Evolutionary conservation across 1,140 invertebrate species (phyloP).

Genomic region (Samia ricini): DNA sequence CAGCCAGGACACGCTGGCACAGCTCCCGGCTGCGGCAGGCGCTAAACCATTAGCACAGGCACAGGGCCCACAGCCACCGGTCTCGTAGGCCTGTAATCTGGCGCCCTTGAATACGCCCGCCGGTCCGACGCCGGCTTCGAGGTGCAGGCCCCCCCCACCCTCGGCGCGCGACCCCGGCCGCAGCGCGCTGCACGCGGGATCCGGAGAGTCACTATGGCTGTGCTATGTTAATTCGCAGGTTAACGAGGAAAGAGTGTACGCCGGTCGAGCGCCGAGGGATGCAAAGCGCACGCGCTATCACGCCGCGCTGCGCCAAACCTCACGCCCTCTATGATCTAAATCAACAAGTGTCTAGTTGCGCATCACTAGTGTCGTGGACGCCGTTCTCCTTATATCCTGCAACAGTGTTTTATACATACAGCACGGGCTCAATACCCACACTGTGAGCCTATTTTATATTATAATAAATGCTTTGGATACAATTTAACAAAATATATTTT

Average conservation of each 20-base stretch:
- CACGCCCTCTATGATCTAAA: slow-evolving; percentile 16
- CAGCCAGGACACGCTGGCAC: slow-evolving; percentile 90
- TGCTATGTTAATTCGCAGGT: slow-evolving; percentile 70
- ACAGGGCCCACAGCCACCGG: slow-evolving; percentile 69
- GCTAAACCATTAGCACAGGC: slow-evolving; percentile 59
- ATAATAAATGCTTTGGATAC: slow-evolving; percentile 49
- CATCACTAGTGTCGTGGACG: slow-evolving; percentile 24
- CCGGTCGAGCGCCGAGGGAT: slow-evolving; percentile 45
- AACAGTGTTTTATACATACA: slow-evolving; percentile 1
- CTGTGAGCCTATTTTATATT: slow-evolving; percentile 28
- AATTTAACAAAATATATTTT: slow-evolving; percentile 60
- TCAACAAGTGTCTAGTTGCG: slow-evolving; percentile 28
- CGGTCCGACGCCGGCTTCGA: slow-evolving; percentile 28
- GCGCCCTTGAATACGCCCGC: slow-evolving; percentile 35
- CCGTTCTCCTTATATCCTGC: slow-evolving; percentile 1
- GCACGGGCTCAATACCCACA: slow-evolving; percentile 11
- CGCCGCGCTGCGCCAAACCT: slow-evolving; percentile 19
- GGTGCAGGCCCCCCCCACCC: slow-evolving; percentile 41
- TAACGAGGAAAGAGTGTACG: slow-evolving; percentile 42
- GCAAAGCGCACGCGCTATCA: slow-evolving; percentile 24
- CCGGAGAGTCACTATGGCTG: slow-evolving; percentile 61
- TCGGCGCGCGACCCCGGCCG: slow-evolving; percentile 47
- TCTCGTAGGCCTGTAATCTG: slow-evolving; percentile 55
- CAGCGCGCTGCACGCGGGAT: slow-evolving; percentile 35
- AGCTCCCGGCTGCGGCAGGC: slow-evolving; percentile 78